Percentiles rank a stretch among this genome's conserved stretches.
phyloP scores from a whole-genome alignment of 1,140 invertebrate species.

The Heliconius congener region DNA sequence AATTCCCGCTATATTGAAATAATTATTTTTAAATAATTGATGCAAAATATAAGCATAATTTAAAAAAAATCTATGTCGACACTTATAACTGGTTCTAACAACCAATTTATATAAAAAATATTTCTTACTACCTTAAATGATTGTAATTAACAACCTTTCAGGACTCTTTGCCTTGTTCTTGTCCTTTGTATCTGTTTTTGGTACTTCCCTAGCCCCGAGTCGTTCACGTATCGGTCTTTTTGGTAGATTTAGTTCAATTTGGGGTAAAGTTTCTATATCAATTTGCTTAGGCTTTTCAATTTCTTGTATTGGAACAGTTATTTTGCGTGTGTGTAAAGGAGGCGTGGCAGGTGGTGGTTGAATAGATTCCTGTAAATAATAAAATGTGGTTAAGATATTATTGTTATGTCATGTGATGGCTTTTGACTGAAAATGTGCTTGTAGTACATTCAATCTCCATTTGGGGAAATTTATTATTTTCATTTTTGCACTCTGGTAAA shows the following conservation, averaged over 20 bases:
- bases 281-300: conserved; percentile 43
- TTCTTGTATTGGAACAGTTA: conserved; percentile 31
- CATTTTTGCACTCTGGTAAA: no score
- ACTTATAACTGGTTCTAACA: conserved; percentile 5
- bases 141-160: conserved; percentile 74
- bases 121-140: conserved; percentile 69
- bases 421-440: no score
- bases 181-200: conserved; percentile 50
- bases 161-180: conserved; percentile 57
- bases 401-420: no score
- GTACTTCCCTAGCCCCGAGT: conserved; percentile 55
- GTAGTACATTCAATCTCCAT: no score
- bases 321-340: conserved; percentile 41
- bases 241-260: conserved; percentile 78
- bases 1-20: no score
- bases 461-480: no score
- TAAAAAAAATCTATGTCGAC: background rate
- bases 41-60: background rate
- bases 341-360: conserved; percentile 59
- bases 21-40: no score
- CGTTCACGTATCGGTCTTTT: conserved; percentile 77
- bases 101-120: conserved; percentile 21
- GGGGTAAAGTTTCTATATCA: conserved; percentile 57
- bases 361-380: conserved; percentile 66
- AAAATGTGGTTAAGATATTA: no score